These are phyloP conservation scores for Ips nitidus DNA, from an alignment of 1,140 invertebrate genomes.

Conservation along the genomic window DNA sequence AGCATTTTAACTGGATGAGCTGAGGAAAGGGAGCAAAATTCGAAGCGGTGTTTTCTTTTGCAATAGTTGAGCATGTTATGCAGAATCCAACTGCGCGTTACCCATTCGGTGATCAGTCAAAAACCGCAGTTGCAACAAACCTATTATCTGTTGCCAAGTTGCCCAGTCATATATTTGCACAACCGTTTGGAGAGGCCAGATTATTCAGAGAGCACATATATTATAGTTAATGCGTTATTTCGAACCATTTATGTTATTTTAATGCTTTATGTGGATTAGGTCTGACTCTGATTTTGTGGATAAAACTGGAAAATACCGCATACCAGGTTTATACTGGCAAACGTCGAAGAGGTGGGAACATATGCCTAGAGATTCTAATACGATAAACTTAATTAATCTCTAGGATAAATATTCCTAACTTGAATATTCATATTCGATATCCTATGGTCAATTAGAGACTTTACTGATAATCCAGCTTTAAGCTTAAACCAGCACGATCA, in stretches of 20 bases:
- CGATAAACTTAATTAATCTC: too few species aligned
- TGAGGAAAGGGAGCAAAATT: not conserved
- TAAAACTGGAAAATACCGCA: too few species aligned
- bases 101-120: constrained; percentile 9
- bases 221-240: constrained; percentile 11
- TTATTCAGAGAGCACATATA: constrained; percentile 14
- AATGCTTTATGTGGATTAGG: constrained; percentile 3
- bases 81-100: constrained; percentile 5
- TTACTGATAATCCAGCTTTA: too few species aligned
- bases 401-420: too few species aligned
- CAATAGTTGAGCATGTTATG: constrained; percentile 5
- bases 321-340: too few species aligned
- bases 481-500: too few species aligned
- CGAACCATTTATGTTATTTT: constrained; percentile 5
- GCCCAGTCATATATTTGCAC: constrained; percentile 11
- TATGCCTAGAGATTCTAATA: too few species aligned
- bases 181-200: constrained; percentile 6
- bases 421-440: too few species aligned
- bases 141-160: constrained; percentile 13
- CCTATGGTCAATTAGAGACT: too few species aligned
- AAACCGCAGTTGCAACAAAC: constrained; percentile 15
- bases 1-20: not conserved
- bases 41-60: not conserved
- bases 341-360: too few species aligned
- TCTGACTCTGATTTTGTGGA: not conserved